Percentiles rank a stretch among this genome's conserved stretches.
Evolutionary conservation across 2,113 vertebrate genomes (phyloP).

Genomic region (Arizona elegans): DNA sequence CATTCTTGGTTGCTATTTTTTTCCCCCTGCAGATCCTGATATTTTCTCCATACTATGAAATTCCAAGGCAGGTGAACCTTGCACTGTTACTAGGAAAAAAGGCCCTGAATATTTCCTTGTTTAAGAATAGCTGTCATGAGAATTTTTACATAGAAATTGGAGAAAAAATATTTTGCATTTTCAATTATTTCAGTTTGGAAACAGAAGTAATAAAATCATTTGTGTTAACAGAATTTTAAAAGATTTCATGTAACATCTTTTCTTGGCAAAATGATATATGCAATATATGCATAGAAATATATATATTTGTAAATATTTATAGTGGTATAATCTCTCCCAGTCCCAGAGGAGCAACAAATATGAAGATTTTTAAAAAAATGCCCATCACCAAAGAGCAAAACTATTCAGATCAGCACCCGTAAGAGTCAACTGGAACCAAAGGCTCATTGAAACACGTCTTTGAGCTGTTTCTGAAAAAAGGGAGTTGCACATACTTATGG

Average conservation of each 20-base stretch:
- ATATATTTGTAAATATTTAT: not conserved
- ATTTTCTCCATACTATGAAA: constrained; percentile 27
- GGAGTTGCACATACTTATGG: not conserved
- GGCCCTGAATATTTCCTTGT: not conserved
- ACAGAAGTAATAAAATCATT: constrained; percentile 58
- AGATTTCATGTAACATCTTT: not conserved
- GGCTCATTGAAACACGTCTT: not conserved
- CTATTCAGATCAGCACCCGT: not conserved
- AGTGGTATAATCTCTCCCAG: not conserved
- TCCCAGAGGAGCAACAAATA: not conserved
- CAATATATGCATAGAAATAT: not conserved
- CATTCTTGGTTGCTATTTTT: not conserved
- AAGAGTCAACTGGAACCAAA: not conserved
- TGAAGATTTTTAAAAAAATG: not conserved
- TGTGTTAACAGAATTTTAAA: not conserved
- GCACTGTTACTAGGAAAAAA: not conserved
- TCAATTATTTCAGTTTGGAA: not conserved
- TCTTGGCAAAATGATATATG: not conserved
- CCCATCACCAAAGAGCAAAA: not conserved
- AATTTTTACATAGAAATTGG: not conserved
- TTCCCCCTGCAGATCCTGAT: not conserved
- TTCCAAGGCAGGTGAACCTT: not conserved
- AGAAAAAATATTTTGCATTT: not conserved
- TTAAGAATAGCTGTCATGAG: not conserved
- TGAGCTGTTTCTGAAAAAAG: not conserved